A percentile compares a stretch with the other conserved stretches of the same genome.
Conservation (phyloP, 2,113 vertebrate genomes). For the Tachysurus vachellii region DNA sequence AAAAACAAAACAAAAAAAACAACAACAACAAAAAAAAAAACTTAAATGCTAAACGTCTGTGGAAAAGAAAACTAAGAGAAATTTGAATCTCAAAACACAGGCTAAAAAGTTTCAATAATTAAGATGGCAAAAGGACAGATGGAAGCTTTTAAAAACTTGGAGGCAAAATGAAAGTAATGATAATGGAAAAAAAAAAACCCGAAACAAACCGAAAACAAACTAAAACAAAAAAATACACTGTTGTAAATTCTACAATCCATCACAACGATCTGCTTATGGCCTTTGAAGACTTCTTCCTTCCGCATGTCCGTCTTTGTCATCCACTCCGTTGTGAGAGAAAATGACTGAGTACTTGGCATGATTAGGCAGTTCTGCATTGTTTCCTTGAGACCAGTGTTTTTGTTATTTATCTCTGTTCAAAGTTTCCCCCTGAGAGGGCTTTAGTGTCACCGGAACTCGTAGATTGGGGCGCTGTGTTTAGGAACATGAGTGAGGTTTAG, state of each 20-base stretch:
- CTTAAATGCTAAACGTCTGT: not conserved
- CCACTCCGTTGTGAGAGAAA: constrained; percentile 41
- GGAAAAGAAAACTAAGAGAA: constrained; percentile 27
- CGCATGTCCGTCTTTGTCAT: constrained; percentile 38
- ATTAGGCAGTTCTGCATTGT: constrained; percentile 48
- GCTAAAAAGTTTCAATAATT: constrained; percentile 30
- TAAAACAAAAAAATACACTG: constrained; percentile 37
- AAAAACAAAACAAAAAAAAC: not conserved
- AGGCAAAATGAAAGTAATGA: constrained; percentile 27
- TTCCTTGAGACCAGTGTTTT: constrained; percentile 43
- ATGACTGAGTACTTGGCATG: constrained; percentile 51
- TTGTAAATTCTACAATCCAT: constrained; percentile 43
- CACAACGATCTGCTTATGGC: constrained; percentile 36
- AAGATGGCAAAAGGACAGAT: constrained; percentile 39
- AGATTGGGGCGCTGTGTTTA: constrained; percentile 94
- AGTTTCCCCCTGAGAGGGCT: constrained; percentile 13
- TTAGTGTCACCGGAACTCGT: constrained; percentile 93
- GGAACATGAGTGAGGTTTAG: constrained; percentile 91
- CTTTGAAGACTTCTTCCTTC: constrained; percentile 34
- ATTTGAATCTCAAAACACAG: constrained; percentile 32
- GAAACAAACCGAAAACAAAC: not conserved
- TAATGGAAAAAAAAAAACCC: not conserved
- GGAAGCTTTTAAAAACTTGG: constrained; percentile 33
- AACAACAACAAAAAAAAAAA: not conserved
- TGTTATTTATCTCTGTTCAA: constrained; percentile 19